Evolutionary conservation across 1,140 invertebrate species (phyloP), one percentile per base, ranked within the genome.

Genomic region (Pemphigus obesinymphae): DNA sequence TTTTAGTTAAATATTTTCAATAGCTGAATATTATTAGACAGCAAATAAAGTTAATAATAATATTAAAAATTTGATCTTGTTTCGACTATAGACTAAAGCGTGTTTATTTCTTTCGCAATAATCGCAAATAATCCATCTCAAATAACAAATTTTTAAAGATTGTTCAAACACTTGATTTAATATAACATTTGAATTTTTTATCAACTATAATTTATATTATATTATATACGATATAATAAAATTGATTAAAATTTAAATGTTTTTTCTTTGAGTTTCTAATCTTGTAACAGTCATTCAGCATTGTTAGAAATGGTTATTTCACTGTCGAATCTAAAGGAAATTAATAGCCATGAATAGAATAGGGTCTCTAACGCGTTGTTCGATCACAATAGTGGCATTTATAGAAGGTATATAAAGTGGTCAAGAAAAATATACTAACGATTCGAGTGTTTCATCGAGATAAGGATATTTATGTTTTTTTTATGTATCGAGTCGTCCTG

Each of bases 311-410:
- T 5, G 5, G 1, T 43, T 43, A 43, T 68, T 40, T 23, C 31
- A 40, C n/a, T 15, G 29, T n/a, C n/a, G 20, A 13, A 68, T 68
- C 34, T 40, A 43, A 68, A 23, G 17, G 17, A 63, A 63, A 63
- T 63, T 63, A 63, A 63, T 63, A 63, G 61, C 31, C 61, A 63
- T 34, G 61, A 63, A 34, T 63, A 34, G 29, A 34, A 63, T 63
- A n/a, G 61, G 29, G 29, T 63, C 31, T 63, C 17, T 63, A 29
- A n/a, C 61, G 61, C 20, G 31, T 63, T 63, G 17, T 63, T 8
- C 61, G 29, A n/a, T 68, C 34, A 68, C 63, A 68, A 68, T 68
- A 68, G 34, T 68, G n/a, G 34, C 34, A 34, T 40, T 10, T 68
- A 34, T 20, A 40, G 20, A 66, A 40, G 10, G 20, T 37, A n/a